Evolutionary conservation across 1,140 invertebrate species (phyloP).

Genomic region (Ectropis grisescens): DNA sequence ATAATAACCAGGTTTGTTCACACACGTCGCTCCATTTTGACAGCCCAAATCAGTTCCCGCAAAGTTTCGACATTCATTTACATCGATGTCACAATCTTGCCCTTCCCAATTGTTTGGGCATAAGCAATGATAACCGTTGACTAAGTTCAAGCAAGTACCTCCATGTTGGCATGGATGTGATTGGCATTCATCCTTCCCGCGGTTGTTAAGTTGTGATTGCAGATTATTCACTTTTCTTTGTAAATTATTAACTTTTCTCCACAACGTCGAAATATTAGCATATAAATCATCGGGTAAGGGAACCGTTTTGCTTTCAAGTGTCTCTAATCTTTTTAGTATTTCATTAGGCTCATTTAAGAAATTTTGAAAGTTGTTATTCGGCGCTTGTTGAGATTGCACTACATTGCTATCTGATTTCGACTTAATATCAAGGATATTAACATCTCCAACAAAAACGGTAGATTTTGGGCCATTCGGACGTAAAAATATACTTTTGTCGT

Average conservation of each 20-base stretch:
- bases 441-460: conserved; percentile 72
- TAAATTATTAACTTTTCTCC: conserved; percentile 33
- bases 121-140: conserved; percentile 80
- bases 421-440: conserved; percentile 62
- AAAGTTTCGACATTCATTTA: conserved; percentile 89
- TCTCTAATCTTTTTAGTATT: conserved; percentile 50
- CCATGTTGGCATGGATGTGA: conserved; percentile 88
- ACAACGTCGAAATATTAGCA: conserved; percentile 24
- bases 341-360: conserved; percentile 41
- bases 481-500: conserved; percentile 77
- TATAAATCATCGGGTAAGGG: conserved; percentile 20
- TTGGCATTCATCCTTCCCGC: conserved; percentile 75
- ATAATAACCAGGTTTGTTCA: conserved; percentile 85
- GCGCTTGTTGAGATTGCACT: background rate
- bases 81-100: conserved; percentile 80
- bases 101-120: conserved; percentile 87
- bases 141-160: conserved; percentile 83
- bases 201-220: conserved; percentile 40
- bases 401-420: conserved; percentile 3
- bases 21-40: conserved; percentile 91
- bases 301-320: conserved; percentile 44
- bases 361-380: conserved; percentile 17
- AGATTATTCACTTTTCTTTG: conserved; percentile 45
- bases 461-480: conserved; percentile 72
- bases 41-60: conserved; percentile 91